These are phyloP conservation scores for Drosophila testacea DNA, from an alignment of 2,888 invertebrate species.

Conservation along the genomic window DNA sequence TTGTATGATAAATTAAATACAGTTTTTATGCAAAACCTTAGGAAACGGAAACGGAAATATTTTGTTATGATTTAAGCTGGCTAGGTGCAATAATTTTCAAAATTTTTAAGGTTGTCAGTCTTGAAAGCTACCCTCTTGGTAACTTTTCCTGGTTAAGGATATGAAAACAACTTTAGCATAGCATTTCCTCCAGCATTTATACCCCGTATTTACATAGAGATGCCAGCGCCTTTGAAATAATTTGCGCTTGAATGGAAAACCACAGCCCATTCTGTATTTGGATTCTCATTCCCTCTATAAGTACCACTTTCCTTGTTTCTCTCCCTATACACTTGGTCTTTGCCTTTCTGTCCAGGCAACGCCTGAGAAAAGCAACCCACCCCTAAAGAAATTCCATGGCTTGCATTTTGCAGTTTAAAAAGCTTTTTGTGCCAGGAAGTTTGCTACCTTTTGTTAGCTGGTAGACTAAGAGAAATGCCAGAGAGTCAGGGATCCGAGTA, in stretches of 20 bases:
- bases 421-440: conserved; percentile 69
- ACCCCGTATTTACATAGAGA: conserved; percentile 45
- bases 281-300: conserved; percentile 3
- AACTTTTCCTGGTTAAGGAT: background rate
- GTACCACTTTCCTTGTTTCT: background rate
- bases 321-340: background rate
- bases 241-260: conserved; percentile 63
- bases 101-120: background rate
- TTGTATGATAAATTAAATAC: too few relatives aligned
- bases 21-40: too few relatives aligned
- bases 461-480: conserved; percentile 7
- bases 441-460: conserved; percentile 75
- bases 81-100: too few relatives aligned
- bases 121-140: background rate
- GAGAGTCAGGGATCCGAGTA: background rate
- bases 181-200: conserved; percentile 20
- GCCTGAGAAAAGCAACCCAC: conserved; percentile 21
- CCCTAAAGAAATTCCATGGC: conserved; percentile 59
- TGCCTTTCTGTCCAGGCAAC: conserved; percentile 5
- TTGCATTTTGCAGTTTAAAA: conserved; percentile 69
- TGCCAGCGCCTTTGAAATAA: conserved; percentile 64
- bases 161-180: conserved; percentile 35
- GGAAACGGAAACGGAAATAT: too few relatives aligned
- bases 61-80: too few relatives aligned
- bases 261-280: conserved; percentile 45